phyloP scores from a whole-genome alignment of 2,113 vertebrate species.

The Ammodytes dubius region DNA sequence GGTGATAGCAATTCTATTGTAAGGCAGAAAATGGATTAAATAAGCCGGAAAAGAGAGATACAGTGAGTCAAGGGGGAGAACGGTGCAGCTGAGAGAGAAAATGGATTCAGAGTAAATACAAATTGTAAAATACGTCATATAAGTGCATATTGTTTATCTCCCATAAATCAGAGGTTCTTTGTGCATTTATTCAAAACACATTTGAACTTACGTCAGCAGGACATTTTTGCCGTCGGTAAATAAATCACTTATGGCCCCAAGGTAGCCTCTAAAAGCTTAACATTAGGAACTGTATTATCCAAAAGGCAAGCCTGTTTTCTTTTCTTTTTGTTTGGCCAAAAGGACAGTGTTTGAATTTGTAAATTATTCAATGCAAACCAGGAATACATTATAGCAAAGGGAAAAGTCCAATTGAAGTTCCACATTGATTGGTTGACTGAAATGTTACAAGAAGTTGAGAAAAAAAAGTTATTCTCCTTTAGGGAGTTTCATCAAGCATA shows the following conservation, averaged over 20 bases:
- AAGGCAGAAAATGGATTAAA: slow-evolving; percentile 4
- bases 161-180: not conserved
- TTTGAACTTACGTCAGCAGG: not conserved
- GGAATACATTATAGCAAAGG: not conserved
- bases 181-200: not conserved
- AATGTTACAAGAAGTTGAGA: not conserved
- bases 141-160: not conserved
- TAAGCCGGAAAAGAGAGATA: not conserved
- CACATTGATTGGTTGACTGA: not conserved
- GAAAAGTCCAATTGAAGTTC: not conserved
- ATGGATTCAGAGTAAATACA: not conserved
- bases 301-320: not conserved
- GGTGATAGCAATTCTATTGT: slow-evolving; percentile 35
- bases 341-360: not conserved
- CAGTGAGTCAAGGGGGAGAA: not conserved
- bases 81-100: not conserved
- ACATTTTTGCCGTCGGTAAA: not conserved
- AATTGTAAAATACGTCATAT: not conserved
- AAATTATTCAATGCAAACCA: not conserved
- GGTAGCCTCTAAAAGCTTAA: not conserved
- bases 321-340: not conserved
- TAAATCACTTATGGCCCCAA: not conserved
- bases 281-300: not conserved
- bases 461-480: not conserved
- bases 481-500: not conserved